Evolutionary conservation across 2,113 vertebrate genomes (phyloP).

Genomic region (Chloropsis cyanopogon): DNA sequence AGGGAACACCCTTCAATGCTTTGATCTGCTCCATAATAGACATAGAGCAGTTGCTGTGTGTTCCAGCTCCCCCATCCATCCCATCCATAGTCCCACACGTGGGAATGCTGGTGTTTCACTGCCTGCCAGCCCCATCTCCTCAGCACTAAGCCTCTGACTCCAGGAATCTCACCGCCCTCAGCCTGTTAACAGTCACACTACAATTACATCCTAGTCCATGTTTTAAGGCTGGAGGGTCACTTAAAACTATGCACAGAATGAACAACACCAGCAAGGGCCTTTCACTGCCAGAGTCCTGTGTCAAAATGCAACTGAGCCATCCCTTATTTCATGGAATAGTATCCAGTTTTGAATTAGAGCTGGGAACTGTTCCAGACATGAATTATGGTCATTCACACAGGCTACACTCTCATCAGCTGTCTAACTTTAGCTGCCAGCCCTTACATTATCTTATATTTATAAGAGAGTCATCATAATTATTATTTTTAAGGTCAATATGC

Average conservation of each 20-base stretch:
- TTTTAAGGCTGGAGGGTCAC: not conserved
- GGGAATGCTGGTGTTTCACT: accelerated
- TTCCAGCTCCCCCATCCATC: not conserved
- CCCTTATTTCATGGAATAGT: not conserved
- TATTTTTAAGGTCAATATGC: not conserved
- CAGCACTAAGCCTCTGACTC: not conserved
- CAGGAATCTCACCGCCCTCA: not conserved
- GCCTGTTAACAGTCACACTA: accelerated
- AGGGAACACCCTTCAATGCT: not conserved
- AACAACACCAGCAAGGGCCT: not conserved
- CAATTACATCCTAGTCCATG: not conserved
- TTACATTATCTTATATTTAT: not conserved
- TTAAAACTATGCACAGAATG: not conserved
- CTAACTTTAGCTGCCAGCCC: not conserved
- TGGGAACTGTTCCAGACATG: not conserved
- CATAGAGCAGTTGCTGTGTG: not conserved
- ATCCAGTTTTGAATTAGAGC: not conserved
- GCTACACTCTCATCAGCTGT: not conserved
- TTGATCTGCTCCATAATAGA: not conserved
- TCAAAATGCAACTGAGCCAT: not conserved
- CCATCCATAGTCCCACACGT: accelerated
- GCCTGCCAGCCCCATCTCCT: not conserved
- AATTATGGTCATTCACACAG: not conserved
- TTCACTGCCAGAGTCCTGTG: accelerated
- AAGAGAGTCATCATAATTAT: not conserved